Evolutionary conservation across 2,113 vertebrate genomes (phyloP).

Genomic region (Barbus barbus): DNA sequence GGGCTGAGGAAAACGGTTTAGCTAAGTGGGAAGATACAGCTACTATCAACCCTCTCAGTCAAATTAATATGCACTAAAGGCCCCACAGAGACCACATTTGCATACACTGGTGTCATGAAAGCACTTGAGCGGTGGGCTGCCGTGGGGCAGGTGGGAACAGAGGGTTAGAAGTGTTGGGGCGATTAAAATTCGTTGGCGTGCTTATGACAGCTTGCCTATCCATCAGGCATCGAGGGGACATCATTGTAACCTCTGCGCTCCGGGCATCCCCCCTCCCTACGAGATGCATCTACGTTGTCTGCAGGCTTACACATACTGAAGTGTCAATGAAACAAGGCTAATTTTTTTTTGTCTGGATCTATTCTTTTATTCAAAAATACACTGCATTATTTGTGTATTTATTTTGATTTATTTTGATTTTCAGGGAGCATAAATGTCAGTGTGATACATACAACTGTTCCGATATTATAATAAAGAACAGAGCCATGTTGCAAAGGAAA

Average conservation of each 20-base stretch:
- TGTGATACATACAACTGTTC: too few species aligned
- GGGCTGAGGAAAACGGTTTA: background rate
- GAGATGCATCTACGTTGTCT: background rate
- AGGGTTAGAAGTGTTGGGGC: slow-evolving; percentile 1
- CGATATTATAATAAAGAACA: too few species aligned
- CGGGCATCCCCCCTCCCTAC: background rate
- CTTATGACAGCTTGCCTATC: slow-evolving; percentile 48
- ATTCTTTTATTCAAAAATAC: background rate
- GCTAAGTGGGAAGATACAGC: background rate
- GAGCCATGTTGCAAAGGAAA: too few species aligned
- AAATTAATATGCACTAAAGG: slow-evolving; percentile 39
- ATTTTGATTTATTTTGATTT: too few species aligned
- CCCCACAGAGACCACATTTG: slow-evolving; percentile 15
- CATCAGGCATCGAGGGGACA: slow-evolving; percentile 31
- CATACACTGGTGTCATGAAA: slow-evolving; percentile 38
- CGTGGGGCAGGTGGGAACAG: background rate
- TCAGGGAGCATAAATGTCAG: too few species aligned
- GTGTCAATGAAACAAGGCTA: background rate
- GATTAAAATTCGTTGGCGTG: slow-evolving; percentile 48
- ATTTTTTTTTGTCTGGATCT: background rate
- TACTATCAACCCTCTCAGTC: slow-evolving; percentile 16
- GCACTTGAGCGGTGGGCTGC: slow-evolving; percentile 1
- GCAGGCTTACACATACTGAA: background rate
- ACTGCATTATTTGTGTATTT: background rate
- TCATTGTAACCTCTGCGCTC: background rate